phyloP scores from a whole-genome alignment of 2,797 vertebrate species.

The Hypotaenidia okinawae region DNA sequence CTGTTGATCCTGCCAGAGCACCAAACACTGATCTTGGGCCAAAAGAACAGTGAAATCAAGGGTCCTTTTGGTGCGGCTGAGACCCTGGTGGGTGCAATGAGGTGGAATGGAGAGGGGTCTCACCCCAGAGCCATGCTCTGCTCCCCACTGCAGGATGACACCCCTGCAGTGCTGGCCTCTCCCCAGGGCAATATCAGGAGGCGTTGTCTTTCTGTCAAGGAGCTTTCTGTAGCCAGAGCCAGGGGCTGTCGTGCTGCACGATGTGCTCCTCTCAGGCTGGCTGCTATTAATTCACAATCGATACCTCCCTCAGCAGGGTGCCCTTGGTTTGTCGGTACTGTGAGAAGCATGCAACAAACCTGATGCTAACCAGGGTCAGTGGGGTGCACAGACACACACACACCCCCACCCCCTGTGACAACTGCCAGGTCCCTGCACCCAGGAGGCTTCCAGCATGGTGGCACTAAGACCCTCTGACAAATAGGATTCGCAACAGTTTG shows the following conservation, averaged over 20 bases:
- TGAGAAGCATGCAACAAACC: background rate
- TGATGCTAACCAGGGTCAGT: accelerated
- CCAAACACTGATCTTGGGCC: background rate
- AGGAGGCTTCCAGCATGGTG: background rate
- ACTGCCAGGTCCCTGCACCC: background rate
- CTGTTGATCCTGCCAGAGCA: background rate
- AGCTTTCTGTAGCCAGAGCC: background rate
- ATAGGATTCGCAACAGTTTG: background rate
- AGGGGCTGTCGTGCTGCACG: accelerated
- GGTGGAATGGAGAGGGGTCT: background rate
- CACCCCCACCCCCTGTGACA: accelerated
- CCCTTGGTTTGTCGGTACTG: background rate
- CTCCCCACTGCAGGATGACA: background rate
- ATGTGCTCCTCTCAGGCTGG: background rate
- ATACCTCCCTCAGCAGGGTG: background rate
- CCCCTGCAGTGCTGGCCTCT: background rate
- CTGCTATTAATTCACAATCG: background rate
- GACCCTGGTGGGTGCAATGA: background rate
- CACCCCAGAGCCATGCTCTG: accelerated
- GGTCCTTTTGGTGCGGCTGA: background rate
- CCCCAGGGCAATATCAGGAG: background rate
- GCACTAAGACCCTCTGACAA: background rate
- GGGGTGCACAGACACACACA: background rate
- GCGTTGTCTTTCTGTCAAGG: background rate
- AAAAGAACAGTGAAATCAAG: background rate